phyloP scores from a whole-genome alignment of 1,140 invertebrate species.

The Holcopasites calliopsidis region DNA sequence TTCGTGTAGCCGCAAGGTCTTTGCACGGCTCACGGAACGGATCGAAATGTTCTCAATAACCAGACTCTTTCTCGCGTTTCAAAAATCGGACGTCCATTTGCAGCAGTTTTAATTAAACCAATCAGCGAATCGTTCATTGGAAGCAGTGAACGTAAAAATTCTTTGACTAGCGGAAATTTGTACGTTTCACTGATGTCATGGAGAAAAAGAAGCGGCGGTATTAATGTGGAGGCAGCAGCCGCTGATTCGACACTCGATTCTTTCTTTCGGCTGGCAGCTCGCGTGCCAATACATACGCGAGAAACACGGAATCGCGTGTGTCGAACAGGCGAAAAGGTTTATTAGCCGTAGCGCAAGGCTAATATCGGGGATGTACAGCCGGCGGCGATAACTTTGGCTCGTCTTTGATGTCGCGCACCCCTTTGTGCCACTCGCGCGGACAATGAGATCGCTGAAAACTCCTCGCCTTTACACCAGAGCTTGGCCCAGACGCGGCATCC shows the following conservation, averaged over 20 bases:
- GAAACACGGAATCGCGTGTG: conserved; percentile 31
- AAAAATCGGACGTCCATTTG: neutral
- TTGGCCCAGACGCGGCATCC: conserved; percentile 42
- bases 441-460: conserved; percentile 69
- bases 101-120: neutral
- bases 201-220: neutral
- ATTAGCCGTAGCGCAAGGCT: conserved; percentile 50
- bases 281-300: neutral
- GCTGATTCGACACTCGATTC: neutral
- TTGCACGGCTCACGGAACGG: neutral
- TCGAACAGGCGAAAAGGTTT: conserved; percentile 48
- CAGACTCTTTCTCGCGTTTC: too few relatives aligned
- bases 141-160: neutral
- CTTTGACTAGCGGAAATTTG: neutral
- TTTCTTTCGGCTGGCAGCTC: neutral
- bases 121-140: neutral
- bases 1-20: neutral
- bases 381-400: conserved; percentile 66
- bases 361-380: conserved; percentile 66
- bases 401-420: conserved; percentile 68
- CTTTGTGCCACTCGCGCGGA: conserved; percentile 62
- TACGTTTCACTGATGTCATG: too few relatives aligned
- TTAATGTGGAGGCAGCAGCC: neutral
- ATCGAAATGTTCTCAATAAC: neutral
- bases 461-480: conserved; percentile 63